Evolutionary conservation across 2,888 invertebrate species (phyloP), one percentile per base, ranked within the genome.

Genomic region (Acanthacorydalis orientalis): DNA sequence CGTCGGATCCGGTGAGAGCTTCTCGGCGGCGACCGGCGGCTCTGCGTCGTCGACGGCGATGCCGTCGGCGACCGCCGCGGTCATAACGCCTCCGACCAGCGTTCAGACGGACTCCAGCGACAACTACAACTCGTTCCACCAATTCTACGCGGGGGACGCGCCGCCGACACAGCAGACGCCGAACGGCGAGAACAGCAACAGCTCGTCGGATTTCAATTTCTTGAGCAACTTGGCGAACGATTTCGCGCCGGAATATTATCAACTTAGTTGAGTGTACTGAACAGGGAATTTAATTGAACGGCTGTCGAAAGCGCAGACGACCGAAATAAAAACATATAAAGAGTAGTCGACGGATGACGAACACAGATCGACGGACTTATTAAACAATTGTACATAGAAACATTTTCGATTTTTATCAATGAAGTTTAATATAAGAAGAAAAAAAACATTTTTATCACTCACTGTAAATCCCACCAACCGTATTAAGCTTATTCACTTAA

Each of bases 141-240:
- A 80, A 60, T 82, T 79, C 63, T 83, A 83, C 62, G 70, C 70
- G 70, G 49, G 70, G 66, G 49, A 73, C 58, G 68, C 70, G 48
- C 62, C 73, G 6, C 68, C 47, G 12, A 57, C 59, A 49, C 60
- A 59, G 51, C 57, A 59, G 47, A 51, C 59, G 53, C 57, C 64
- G 39, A 61, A 67, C 38, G 64, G 75, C 16, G 87, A 88, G 58
- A 87, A 87, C 67, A 87, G 86, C 57, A 89, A 88, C 64, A 87
- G 86, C 62, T 89, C 89, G n/a, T 88, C 90, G 32, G 91, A 91
- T 67, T 91, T 91, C 68, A 91, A 91, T 66, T 92, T 92, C 64
- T 74, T 92, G 52, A 88, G 89, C 68, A 91, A 87, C 64, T 72
- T 91, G 60, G 88, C 90, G 53, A 91, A 89, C 64, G 91, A 91